Evolutionary conservation across 2,888 invertebrate species (phyloP).

Genomic region (Rhogogaster chlorosoma): DNA sequence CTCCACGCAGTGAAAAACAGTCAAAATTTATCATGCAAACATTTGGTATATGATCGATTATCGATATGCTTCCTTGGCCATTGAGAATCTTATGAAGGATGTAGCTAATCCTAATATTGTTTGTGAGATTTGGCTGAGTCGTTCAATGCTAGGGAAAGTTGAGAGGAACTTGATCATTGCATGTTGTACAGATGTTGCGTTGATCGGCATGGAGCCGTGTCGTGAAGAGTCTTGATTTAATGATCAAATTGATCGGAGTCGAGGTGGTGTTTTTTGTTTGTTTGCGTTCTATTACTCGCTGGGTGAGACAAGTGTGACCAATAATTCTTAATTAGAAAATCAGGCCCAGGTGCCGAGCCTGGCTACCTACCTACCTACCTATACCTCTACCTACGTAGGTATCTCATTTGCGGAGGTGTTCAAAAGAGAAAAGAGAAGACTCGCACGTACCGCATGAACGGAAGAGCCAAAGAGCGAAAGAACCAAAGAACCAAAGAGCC

Average conservation of each 20-base stretch:
- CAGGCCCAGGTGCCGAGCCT: slow-evolving; percentile 46
- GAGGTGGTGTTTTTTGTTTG: slow-evolving; percentile 32
- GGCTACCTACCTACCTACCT: neutral
- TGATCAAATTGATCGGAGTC: slow-evolving; percentile 48
- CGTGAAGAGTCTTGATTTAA: slow-evolving; percentile 50
- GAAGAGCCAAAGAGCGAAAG: slow-evolving; percentile 60
- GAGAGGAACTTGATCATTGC: slow-evolving; percentile 14
- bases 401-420: slow-evolving; percentile 51
- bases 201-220: neutral
- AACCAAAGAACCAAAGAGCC: slow-evolving; percentile 61
- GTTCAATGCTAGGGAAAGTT: neutral
- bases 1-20: neutral
- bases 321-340: slow-evolving; percentile 73
- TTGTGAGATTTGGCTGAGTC: neutral
- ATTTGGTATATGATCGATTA: neutral
- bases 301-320: slow-evolving; percentile 67
- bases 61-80: neutral
- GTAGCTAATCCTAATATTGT: neutral
- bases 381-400: slow-evolving; percentile 5
- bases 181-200: neutral
- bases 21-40: neutral
- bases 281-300: slow-evolving; percentile 51
- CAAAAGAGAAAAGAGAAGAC: slow-evolving; percentile 51
- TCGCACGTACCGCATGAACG: slow-evolving; percentile 52
- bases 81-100: neutral